phyloP scores from a whole-genome alignment of 2,113 vertebrate genomes.

The Macheiramphus alcinus region DNA sequence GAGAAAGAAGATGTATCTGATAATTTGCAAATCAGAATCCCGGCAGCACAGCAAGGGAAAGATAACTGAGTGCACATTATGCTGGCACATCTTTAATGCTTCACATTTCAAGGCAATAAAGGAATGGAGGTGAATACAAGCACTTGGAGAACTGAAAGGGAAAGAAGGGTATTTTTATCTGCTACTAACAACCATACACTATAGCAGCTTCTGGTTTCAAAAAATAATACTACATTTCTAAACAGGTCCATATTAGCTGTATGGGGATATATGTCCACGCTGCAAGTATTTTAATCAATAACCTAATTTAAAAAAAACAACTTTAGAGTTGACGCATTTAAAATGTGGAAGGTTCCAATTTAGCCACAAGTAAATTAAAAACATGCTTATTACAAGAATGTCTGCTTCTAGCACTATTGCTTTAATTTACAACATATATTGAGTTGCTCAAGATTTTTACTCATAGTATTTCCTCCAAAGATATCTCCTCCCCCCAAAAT shows the following conservation, averaged over 20 bases:
- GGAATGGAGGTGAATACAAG: background rate
- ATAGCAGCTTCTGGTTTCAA: background rate
- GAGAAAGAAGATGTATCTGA: constrained; percentile 48
- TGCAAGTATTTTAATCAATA: background rate
- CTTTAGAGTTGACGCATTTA: background rate
- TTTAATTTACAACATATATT: background rate
- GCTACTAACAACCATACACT: background rate
- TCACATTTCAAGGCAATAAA: constrained; percentile 19
- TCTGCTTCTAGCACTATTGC: background rate
- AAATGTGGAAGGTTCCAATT: background rate
- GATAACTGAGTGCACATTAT: constrained; percentile 35
- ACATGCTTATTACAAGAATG: background rate
- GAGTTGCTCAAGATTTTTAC: background rate
- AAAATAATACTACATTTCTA: background rate
- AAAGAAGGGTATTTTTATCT: background rate
- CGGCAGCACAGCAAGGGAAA: constrained; percentile 25
- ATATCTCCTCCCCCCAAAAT: background rate
- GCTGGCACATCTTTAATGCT: constrained; percentile 49
- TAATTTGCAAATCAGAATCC: constrained; percentile 62
- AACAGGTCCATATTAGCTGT: background rate
- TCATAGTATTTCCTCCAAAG: background rate
- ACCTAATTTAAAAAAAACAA: background rate
- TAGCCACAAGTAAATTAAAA: background rate
- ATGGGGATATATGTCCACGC: background rate
- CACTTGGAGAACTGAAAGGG: background rate